phyloP scores from a whole-genome alignment of 2,888 invertebrate genomes.

The Automeris io region DNA sequence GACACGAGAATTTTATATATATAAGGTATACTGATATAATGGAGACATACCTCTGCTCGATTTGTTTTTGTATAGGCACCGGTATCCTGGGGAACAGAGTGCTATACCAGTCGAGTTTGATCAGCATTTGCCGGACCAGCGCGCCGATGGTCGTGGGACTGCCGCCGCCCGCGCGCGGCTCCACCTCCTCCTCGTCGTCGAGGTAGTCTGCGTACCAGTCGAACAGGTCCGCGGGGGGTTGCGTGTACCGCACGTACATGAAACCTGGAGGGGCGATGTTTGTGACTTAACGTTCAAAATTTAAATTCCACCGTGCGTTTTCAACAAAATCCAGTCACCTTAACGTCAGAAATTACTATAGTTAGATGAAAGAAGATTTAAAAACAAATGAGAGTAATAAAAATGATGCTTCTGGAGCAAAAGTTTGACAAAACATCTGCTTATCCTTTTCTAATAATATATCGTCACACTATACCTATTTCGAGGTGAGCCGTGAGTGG shows the following conservation, averaged over 20 bases:
- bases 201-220: conserved; percentile 98
- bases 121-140: conserved; percentile 93
- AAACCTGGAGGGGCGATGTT: conserved; percentile 63
- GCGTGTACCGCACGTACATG: conserved; percentile 93
- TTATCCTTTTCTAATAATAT: no score
- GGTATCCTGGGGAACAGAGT: conserved; percentile 99
- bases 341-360: no score
- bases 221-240: conserved; percentile 96
- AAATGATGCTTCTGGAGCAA: no score
- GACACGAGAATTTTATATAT: no score
- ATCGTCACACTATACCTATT: no score
- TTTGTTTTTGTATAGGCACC: conserved; percentile 96
- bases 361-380: no score
- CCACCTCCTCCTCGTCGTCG: conserved; percentile 97
- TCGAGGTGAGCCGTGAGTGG: no score
- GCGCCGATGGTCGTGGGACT: conserved; percentile 94
- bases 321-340: no score
- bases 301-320: no score
- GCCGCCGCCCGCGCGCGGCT: conserved; percentile 98
- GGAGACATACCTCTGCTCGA: conserved; percentile 83
- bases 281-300: conserved; percentile 1
- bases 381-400: neutral
- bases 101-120: conserved; percentile 99
- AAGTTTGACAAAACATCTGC: no score
- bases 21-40: no score